Base-by-base conservation (phyloP, 2,797 vertebrate species). In the Gallinago solitaria region DNA sequence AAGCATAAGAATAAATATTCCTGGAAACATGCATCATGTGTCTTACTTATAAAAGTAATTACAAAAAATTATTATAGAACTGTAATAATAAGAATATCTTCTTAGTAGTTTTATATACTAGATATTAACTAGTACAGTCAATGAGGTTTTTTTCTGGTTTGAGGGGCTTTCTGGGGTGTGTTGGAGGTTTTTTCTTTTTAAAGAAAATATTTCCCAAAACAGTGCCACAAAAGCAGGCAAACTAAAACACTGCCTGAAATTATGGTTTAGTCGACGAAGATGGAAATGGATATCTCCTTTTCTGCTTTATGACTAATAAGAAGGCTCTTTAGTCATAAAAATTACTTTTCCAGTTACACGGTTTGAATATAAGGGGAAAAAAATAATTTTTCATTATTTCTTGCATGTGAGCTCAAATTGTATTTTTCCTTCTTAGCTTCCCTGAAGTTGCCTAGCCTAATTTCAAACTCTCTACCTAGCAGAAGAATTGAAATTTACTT, bases 191-290 rank as follows among this genome's bases (percentile, higher is more conserved):
- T 23, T 11, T 41, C 23, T 27, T 43, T 53, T 77, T 37, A 47
- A 95, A 48, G 50, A 76, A 96, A 93, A 48, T 33, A 89, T 65
- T 76, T 90, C 73, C 69, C 35, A 60, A 85, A 78, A 64, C 17
- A 73, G 80, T 63, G 69, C 45, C 70, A 91, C 41, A 87, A 95
- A 95, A 82, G 61, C 30, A 76, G 75, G 37, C 48, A 67, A 83
- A 77, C 20, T 87, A 53, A 35, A 88, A 69, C 43, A 51, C 4
- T 76, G 47, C 35, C 37, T 70, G 77, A 90, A 94, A 86, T 33
- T 19, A 61, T 37, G 70, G 53, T 50, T 70, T 60, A 59, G 23
- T 25, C 54, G 48, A 54, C 19, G 20, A 83, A 70, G 11, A 83
- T 10, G 43, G 30, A 83, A 83, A 63, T 10, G 20, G 27, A 1